Conservation (phyloP, 2,113 vertebrate species). For the Delphinus delphis region DNA sequence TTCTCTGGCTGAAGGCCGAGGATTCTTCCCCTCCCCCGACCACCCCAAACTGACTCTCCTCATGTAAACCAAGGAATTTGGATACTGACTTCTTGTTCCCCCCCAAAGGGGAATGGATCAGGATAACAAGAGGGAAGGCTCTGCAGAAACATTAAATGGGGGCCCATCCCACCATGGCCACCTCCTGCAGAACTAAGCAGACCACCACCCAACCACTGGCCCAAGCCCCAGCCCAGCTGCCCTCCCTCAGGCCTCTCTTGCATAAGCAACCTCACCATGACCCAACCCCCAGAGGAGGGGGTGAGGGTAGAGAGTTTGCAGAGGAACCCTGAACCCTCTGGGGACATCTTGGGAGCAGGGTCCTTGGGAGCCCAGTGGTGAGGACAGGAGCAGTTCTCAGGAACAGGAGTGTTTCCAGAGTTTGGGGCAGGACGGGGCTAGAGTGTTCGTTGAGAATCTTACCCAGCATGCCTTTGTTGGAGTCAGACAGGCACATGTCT, state of each 20-base stretch:
- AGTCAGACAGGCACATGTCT: conserved; percentile 98
- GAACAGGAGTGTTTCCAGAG: background rate
- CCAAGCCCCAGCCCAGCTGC: background rate
- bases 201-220: background rate
- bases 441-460: conserved; percentile 73
- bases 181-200: background rate
- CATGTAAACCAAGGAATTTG: background rate
- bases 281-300: background rate
- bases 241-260: background rate
- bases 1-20: background rate
- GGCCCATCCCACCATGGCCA: background rate
- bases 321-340: background rate
- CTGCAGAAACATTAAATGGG: background rate
- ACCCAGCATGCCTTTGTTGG: conserved; percentile 99
- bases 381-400: background rate
- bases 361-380: rapidly evolving
- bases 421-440: background rate
- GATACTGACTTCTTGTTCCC: background rate
- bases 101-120: background rate
- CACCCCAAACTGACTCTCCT: background rate
- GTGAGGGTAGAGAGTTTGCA: background rate
- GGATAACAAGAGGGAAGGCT: background rate
- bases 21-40: background rate
- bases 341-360: background rate
- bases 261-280: background rate